These are phyloP conservation scores for Oasisia sp. DNA, from an alignment of 2,888 invertebrate species.

Conservation along the genomic window DNA sequence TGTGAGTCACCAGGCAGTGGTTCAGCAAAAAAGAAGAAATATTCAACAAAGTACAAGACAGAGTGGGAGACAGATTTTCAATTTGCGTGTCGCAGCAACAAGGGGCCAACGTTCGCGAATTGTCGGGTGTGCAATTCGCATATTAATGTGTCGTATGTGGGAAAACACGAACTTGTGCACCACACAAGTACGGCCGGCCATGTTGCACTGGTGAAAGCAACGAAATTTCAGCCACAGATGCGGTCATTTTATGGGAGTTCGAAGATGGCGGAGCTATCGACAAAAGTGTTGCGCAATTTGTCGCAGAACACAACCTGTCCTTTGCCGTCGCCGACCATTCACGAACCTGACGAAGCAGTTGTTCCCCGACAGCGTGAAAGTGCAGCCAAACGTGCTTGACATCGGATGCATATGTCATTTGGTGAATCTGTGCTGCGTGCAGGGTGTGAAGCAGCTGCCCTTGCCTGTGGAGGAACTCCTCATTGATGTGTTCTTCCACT, in stretches of 20 bases:
- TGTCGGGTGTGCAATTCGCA: neutral
- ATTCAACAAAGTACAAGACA: neutral
- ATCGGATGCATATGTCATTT: neutral
- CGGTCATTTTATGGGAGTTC: neutral
- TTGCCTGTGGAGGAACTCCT: neutral
- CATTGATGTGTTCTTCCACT: neutral
- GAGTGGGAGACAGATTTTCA: neutral
- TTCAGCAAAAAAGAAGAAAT: neutral
- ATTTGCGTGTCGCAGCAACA: neutral
- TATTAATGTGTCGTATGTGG: neutral
- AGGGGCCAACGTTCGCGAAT: neutral
- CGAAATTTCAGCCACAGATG: neutral
- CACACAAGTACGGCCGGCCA: neutral
- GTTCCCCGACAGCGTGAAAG: slow-evolving; percentile 26
- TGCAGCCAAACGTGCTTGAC: too few species aligned
- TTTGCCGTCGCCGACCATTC: slow-evolving; percentile 22
- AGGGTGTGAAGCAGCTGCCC: neutral
- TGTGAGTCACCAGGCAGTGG: neutral
- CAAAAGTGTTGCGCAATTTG: neutral
- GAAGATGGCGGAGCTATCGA: neutral
- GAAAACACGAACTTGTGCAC: neutral
- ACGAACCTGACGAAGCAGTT: slow-evolving; percentile 8
- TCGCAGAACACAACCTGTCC: slow-evolving; percentile 20
- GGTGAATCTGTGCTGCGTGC: neutral
- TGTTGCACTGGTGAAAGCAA: neutral